Base-by-base conservation (phyloP, 2,113 vertebrate genomes). In the Cynocephalus volans region DNA sequence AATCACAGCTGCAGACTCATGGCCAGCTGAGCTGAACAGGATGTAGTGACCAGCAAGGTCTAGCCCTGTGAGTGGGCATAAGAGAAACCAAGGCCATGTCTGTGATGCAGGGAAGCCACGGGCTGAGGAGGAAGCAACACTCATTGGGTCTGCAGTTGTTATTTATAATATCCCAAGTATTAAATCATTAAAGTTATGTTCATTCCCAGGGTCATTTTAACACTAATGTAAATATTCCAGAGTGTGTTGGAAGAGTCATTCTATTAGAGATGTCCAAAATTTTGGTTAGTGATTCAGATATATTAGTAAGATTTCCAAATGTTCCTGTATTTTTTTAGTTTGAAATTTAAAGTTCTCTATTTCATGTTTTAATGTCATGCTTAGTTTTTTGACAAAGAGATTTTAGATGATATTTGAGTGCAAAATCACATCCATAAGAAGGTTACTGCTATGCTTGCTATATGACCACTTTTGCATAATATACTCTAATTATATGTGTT, bases 371-470 rank as follows among this genome's bases (percentile, higher is more conserved):
- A 91, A 67, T 75, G 4, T n/a, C 75, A 87, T 28, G 23, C n/a
- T 95, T 79, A 24, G 9, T 54, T 77, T 64, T 86, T 76, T 82
- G 72, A 77, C 0, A 23, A 88, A 84, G 62, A 87, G 70, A 81
- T 26, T 52, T 56, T 56, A 58, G 31, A 41, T 72, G 21, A 93
- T 81, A 86, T 72, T 17, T 60, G 45, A 64, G 18, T 76, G 24
- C 7, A 60, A 94, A 95, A 70, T 77, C 26, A 72, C 24, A 84
- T 76, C 85, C 60, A 31, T 64, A 80, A 62, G 21, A 86, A 90
- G 48, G 6, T 28, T 15, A 77, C 45, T 65, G 19, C 67, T 77
- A 2, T 6, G 4, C 48, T 84, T 88, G 28, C 18, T 54, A 13
- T 31, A 36, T 24, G 31, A n/a, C 12, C 13, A 58, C 13, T 58